Evolutionary conservation across 92 coral and sea anemone genomes (phyloP).

Genomic region (Phenganax stokvisi): DNA sequence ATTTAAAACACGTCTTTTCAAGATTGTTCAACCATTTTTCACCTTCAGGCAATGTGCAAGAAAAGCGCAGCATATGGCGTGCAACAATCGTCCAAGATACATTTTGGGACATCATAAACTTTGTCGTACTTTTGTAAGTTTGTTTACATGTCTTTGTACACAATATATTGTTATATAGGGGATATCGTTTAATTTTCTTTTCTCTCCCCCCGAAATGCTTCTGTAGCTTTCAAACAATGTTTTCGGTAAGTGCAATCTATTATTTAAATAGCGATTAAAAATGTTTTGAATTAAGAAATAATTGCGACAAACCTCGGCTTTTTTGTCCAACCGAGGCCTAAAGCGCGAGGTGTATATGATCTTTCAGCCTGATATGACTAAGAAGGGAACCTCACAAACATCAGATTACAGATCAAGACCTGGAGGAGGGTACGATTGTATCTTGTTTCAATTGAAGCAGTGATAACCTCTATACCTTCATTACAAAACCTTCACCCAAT

Average conservation of each 20-base stretch:
- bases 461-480: not conserved
- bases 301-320: not conserved
- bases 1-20: not conserved
- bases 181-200: slow-evolving; percentile 1
- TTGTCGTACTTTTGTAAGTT: slow-evolving; percentile 85
- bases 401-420: slow-evolving; percentile 70
- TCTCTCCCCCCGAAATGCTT: slow-evolving; percentile 19
- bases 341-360: not conserved
- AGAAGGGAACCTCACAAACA: slow-evolving; percentile 64
- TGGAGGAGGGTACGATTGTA: slow-evolving; percentile 81
- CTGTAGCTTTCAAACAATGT: slow-evolving; percentile 88
- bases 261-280: not conserved
- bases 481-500: not conserved
- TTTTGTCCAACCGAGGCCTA: not conserved
- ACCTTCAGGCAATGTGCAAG: slow-evolving; percentile 75
- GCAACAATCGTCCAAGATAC: slow-evolving; percentile 72
- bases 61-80: slow-evolving; percentile 85
- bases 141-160: not conserved
- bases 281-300: not conserved
- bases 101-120: slow-evolving; percentile 87
- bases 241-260: slow-evolving; percentile 69
- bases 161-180: not conserved
- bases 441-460: not conserved
- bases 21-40: not conserved
- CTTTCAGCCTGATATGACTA: slow-evolving; percentile 75